Conservation (phyloP, 2,113 vertebrate species). For the Epinephelus lanceolatus region DNA sequence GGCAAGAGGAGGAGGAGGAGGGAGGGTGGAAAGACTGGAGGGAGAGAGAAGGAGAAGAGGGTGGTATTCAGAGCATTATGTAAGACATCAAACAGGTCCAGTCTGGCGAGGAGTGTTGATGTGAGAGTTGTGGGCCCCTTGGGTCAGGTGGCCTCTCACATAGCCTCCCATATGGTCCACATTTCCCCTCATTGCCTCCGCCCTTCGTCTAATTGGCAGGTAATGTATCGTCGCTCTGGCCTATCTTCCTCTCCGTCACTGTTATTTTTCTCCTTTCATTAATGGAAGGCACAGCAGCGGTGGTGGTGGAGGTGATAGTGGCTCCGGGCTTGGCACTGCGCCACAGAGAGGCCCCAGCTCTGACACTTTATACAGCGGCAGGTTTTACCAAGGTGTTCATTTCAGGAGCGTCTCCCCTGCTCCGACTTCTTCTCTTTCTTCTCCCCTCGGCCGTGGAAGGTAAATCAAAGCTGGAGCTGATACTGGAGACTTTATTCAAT, state of each 20-base stretch:
- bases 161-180: constrained; percentile 83
- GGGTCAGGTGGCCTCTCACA: constrained; percentile 81
- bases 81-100: constrained; percentile 79
- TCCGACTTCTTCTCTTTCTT: constrained; percentile 61
- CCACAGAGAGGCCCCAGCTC: constrained; percentile 77
- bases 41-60: constrained; percentile 46
- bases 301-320: constrained; percentile 57
- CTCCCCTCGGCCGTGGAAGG: constrained; percentile 56
- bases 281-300: constrained; percentile 60
- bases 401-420: constrained; percentile 79
- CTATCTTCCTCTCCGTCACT: constrained; percentile 58
- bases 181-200: constrained; percentile 66
- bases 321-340: constrained; percentile 70
- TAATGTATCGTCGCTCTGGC: constrained; percentile 78
- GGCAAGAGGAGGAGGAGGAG: constrained; percentile 46
- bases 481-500: constrained; percentile 70
- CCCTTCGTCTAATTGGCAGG: constrained; percentile 82
- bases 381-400: constrained; percentile 87
- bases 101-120: constrained; percentile 74
- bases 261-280: constrained; percentile 74
- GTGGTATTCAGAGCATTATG: constrained; percentile 75
- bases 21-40: constrained; percentile 38
- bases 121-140: constrained; percentile 76
- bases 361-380: constrained; percentile 85
- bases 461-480: constrained; percentile 81